phyloP scores from a whole-genome alignment of 2,113 vertebrate genomes.

The Chiloscyllium plagiosum region DNA sequence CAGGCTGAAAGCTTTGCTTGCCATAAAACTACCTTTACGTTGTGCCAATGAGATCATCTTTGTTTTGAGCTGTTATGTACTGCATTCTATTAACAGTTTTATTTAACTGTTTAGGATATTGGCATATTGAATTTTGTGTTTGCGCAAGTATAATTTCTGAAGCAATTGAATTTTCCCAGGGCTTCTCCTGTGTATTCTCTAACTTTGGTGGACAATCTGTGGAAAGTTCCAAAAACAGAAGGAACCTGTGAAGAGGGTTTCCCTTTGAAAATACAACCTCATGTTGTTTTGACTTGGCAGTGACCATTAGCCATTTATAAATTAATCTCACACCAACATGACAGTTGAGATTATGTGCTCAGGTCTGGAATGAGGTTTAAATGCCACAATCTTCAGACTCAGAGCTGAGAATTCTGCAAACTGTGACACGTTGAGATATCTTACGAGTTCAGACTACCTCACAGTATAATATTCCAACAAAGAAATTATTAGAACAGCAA shows the following conservation, averaged over 20 bases:
- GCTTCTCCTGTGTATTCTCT: not conserved
- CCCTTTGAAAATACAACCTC: not conserved
- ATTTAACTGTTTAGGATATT: not conserved
- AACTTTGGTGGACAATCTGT: not conserved
- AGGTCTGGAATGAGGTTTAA: not conserved
- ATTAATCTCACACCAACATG: not conserved
- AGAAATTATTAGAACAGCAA: no score
- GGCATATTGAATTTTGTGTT: not conserved
- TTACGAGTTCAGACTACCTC: not conserved
- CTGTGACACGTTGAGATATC: not conserved
- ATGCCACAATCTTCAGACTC: not conserved
- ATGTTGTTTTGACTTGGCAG: not conserved
- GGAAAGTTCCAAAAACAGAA: not conserved
- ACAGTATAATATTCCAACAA: not conserved
- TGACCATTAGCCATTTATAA: not conserved
- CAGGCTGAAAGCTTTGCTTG: not conserved
- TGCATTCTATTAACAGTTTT: not conserved
- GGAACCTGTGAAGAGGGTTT: not conserved
- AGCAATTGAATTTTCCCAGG: conserved; percentile 1
- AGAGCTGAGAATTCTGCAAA: not conserved
- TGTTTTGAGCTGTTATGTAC: not conserved
- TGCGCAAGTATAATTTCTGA: not conserved
- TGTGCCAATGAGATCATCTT: not conserved
- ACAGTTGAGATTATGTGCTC: not conserved
- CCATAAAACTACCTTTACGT: not conserved